Evolutionary conservation across 2,888 invertebrate genomes (phyloP), one percentile per base, ranked within the genome.

Genomic region (Norana najaformis): DNA sequence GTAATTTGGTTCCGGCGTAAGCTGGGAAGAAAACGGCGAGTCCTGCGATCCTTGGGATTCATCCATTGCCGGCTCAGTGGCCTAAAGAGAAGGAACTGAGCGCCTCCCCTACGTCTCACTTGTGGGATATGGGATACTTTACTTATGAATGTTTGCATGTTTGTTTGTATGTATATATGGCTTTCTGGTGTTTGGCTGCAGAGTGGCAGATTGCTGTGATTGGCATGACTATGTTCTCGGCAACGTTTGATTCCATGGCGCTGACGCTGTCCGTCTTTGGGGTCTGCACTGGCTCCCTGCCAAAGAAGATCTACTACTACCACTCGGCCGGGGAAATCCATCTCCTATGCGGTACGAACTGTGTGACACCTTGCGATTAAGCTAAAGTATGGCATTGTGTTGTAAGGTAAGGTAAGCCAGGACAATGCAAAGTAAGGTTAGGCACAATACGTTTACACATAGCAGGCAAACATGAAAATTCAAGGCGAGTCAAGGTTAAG

Each of bases 251-350:
- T 30, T 93, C 94, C 91, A 91, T 94, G n/a, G 94, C 94, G 13
- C 93, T 94, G 16, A 92, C 94, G 35, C 92, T 95, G 36, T 94
- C 94, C n/a, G 92, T 94, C 11, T 93, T 93, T 89, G 95, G 94
- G 18, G 93, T 94, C n/a, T 94, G 94, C 91, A 93, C 94, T 6
- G 93, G 93, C 16, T 93, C 94, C 11, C 92, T 95, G 69, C 94
- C 94, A 83, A 94, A 93, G 92, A 95, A 95, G 92, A 94, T 95
- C 82, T 95, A 95, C 92, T 95, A 94, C 93, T 95, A 94, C 93
- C 95, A 95, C 92, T 95, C 94, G 11, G 94, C 95, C 30, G 94
- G 94, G 23, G 94, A 95, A 92, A 94, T 94, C 39, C 94, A 94
- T 92, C 93, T 95, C 90, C 93, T 95, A 39, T 94, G 94, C 93